Evolutionary conservation across 2,888 invertebrate species (phyloP).

Genomic region (Timandra comae): DNA sequence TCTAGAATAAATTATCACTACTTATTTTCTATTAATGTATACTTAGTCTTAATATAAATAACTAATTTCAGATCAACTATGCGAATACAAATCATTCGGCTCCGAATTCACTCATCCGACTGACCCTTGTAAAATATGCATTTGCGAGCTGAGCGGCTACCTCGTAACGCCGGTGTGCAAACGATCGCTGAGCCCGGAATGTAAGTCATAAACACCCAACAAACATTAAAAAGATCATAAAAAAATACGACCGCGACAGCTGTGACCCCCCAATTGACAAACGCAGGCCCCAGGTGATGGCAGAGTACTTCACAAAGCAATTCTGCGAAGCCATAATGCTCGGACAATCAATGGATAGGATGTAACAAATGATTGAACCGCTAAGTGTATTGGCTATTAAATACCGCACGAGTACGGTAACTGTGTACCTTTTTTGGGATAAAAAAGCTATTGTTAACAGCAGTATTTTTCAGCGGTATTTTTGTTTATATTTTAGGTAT

Average conservation of each 20-base stretch:
- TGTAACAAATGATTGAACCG: constrained; percentile 26
- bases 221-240: constrained; percentile 48
- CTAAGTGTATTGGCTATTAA: constrained; percentile 24
- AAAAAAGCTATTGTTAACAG: too few species aligned
- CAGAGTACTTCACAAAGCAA: constrained; percentile 20
- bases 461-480: too few species aligned
- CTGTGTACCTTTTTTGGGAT: too few species aligned
- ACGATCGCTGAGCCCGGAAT: constrained; percentile 26
- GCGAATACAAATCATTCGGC: constrained; percentile 24
- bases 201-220: constrained; percentile 29
- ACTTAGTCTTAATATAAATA: too few species aligned
- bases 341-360: constrained; percentile 16
- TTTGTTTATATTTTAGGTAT: too few species aligned
- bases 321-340: constrained; percentile 14
- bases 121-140: constrained; percentile 28
- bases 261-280: constrained; percentile 47
- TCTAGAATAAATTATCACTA: too few species aligned
- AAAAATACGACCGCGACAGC: constrained; percentile 50
- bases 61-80: too few species aligned
- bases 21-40: too few species aligned
- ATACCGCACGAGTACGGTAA: constrained; percentile 5
- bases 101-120: constrained; percentile 25
- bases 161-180: constrained; percentile 27
- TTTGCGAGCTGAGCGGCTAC: constrained; percentile 30
- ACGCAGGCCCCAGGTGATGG: constrained; percentile 36